These are phyloP conservation scores for Charanyca ferruginea DNA, from an alignment of 2,888 invertebrate genomes.

Conservation along the genomic window DNA sequence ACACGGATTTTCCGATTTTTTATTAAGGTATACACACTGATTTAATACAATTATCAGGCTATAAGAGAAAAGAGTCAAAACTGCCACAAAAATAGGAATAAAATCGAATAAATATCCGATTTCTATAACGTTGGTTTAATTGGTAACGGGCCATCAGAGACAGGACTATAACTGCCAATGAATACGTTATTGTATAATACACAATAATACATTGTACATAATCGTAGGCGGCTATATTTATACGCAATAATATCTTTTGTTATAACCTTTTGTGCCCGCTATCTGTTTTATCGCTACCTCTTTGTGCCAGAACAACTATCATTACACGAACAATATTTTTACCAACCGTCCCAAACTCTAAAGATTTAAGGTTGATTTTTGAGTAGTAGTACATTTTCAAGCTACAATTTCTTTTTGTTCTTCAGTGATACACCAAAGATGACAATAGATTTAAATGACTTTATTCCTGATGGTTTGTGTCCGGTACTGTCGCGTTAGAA, in stretches of 20 bases:
- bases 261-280: conserved; percentile 83
- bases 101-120: background rate
- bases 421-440: conserved; percentile 78
- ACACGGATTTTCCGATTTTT: no score
- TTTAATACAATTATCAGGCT: no score
- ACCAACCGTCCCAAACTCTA: background rate
- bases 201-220: conserved; percentile 44
- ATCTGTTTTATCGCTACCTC: conserved; percentile 87
- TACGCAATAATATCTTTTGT: conserved; percentile 85
- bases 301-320: conserved; percentile 74
- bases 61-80: background rate
- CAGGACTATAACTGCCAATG: conserved; percentile 9
- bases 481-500: conserved; percentile 77
- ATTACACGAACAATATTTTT: conserved; percentile 32
- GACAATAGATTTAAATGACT: conserved; percentile 90
- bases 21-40: no score
- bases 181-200: conserved; percentile 25
- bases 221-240: conserved; percentile 49
- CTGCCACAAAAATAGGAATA: background rate
- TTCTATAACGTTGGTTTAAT: conserved; percentile 1
- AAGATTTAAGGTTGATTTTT: conserved; percentile 64
- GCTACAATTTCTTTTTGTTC: conserved; percentile 64
- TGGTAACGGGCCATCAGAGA: conserved; percentile 10
- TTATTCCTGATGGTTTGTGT: conserved; percentile 83
- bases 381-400: conserved; percentile 42